phyloP scores from a whole-genome alignment of 1,140 invertebrate species.

The Aradophagus sp. region DNA sequence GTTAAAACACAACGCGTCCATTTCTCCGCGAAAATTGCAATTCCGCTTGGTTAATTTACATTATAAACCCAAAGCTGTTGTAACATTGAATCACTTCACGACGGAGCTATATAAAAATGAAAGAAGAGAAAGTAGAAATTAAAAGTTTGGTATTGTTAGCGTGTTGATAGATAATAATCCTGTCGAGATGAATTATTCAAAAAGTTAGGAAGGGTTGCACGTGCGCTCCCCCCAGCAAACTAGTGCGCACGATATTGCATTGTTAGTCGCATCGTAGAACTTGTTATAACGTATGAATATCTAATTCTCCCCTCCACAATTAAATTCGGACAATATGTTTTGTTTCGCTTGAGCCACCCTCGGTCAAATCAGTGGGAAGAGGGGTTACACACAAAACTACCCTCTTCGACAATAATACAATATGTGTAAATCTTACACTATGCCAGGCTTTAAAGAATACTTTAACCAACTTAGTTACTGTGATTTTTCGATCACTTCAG shows the following conservation, averaged over 20 bases:
- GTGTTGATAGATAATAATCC: slow-evolving; percentile 55
- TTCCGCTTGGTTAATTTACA: slow-evolving; percentile 2
- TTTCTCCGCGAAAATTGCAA: background rate
- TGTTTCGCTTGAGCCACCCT: slow-evolving; percentile 70
- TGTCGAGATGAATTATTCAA: slow-evolving; percentile 59
- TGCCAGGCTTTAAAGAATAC: slow-evolving; percentile 34
- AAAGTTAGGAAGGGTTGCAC: slow-evolving; percentile 57
- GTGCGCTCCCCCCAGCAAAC: slow-evolving; percentile 45
- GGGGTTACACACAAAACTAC: slow-evolving; percentile 55
- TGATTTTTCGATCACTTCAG: slow-evolving; percentile 18
- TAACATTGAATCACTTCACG: slow-evolving; percentile 34
- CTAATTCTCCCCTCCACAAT: slow-evolving; percentile 73
- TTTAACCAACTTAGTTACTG: slow-evolving; percentile 31
- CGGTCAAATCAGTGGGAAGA: slow-evolving; percentile 52
- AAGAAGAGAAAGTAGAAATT: slow-evolving; percentile 47
- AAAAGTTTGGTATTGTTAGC: slow-evolving; percentile 52
- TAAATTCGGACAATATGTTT: slow-evolving; percentile 75
- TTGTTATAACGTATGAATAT: slow-evolving; percentile 72
- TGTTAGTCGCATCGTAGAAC: slow-evolving; percentile 68
- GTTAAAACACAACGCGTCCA: too few species aligned
- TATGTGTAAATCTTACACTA: slow-evolving; percentile 67
- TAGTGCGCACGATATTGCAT: slow-evolving; percentile 61
- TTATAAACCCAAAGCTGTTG: slow-evolving; percentile 30
- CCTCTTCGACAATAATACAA: slow-evolving; percentile 59
- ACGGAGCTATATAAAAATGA: slow-evolving; percentile 38